phyloP scores from a whole-genome alignment of 2,888 invertebrate genomes.

The Chloroclysta siterata region DNA sequence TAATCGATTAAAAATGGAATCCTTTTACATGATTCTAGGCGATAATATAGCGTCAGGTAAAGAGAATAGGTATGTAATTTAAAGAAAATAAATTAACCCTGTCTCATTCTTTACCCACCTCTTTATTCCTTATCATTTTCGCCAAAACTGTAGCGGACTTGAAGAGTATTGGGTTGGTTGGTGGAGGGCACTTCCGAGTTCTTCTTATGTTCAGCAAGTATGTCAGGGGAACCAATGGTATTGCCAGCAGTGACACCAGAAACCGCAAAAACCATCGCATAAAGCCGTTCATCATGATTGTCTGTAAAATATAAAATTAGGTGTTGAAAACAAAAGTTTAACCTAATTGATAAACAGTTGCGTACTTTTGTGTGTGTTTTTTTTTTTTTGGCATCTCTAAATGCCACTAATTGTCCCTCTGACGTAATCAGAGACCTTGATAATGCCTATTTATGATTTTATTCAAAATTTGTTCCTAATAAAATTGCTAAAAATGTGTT shows the following conservation, averaged over 20 bases:
- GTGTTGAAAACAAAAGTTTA: no score
- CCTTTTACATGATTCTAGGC: background rate
- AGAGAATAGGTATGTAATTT: no score
- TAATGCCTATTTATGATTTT: no score
- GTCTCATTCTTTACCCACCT: conserved; percentile 75
- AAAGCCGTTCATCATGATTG: conserved; percentile 85
- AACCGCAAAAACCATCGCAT: conserved; percentile 83
- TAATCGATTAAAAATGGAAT: background rate
- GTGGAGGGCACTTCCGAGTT: conserved; percentile 86
- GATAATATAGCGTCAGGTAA: no score
- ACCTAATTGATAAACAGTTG: no score
- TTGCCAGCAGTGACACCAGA: conserved; percentile 84
- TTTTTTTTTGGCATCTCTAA: no score
- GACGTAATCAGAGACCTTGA: no score
- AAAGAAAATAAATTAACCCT: no score
- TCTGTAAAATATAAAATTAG: conserved; percentile 68
- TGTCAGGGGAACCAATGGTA: conserved; percentile 82
- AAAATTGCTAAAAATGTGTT: no score
- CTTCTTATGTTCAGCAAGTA: conserved; percentile 80
- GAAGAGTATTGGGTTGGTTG: conserved; percentile 87
- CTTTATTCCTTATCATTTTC: conserved; percentile 88
- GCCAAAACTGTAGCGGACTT: conserved; percentile 89
- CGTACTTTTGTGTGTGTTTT: no score
- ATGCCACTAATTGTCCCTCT: no score
- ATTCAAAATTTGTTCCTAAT: no score